Base-by-base conservation (phyloP, 2,797 vertebrate genomes). In the Muraenolepis orangiensis region DNA sequence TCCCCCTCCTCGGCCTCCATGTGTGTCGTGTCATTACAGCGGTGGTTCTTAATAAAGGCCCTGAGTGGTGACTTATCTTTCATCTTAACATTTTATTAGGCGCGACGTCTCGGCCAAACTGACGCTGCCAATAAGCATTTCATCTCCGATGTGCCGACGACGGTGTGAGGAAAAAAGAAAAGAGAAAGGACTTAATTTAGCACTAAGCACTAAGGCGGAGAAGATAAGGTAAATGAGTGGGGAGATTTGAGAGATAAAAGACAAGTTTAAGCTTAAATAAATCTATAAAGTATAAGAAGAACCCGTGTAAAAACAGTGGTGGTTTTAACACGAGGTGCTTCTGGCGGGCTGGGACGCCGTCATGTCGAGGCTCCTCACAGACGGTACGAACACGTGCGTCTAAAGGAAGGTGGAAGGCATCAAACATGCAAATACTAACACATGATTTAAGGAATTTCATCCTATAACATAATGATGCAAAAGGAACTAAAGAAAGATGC, bases 21-120 rank as follows among this genome's bases (percentile, higher is more conserved):
- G 77, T 82, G 81, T 84, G 36, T 72, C 34, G 79, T 79, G 75
- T 86, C 85, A 82, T 86, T 85, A 80, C 78, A 67, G 78, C 81
- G 66, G 77, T 77, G 86, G 74, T 78, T 91, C 86, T 91, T 91
- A 92, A 91, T 91, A 91, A 91, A 91, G 83, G 85, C 76, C 86
- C 71, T 82, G 74, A 82, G 81, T 7, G 64, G 74, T 0, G 76
- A 30, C 13, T 85, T 91, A 91, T 93, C 91, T 90, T 77, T 81
- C 84, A 90, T 92, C 91, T 91, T 84, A 82, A 87, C 89, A 79
- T 90, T 91, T 91, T 91, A 90, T 92, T 88, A 91, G 83, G 73
- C 78, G 20, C 74, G 87, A n/a, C 88, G 89, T 87, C 87, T 90
- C 87, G 88, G 85, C 82, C 84, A 89, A 80, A 75, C 85, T 85